Conservation (phyloP, 2,797 vertebrate genomes). For the Enteromius paludinosus region DNA sequence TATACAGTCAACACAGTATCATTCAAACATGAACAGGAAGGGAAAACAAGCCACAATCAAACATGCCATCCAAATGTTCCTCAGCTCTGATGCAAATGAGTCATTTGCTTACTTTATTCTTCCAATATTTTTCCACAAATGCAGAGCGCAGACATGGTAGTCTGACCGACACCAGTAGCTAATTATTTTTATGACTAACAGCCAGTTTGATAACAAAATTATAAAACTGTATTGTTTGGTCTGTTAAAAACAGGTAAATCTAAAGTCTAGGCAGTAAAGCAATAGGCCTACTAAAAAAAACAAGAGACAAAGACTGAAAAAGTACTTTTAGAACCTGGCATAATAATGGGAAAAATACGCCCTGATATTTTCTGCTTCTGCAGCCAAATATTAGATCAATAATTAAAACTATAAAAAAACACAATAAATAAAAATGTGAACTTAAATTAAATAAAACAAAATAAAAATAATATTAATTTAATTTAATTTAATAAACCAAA, state of each 20-base stretch:
- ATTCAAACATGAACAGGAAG: constrained; percentile 22
- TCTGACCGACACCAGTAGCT: not conserved
- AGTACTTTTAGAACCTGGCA: not conserved
- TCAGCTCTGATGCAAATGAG: constrained; percentile 42
- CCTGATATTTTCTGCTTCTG: not conserved
- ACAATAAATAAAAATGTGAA: not conserved
- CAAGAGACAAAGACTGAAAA: not conserved
- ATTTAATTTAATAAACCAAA: not conserved
- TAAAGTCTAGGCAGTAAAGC: not conserved
- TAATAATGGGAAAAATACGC: not conserved
- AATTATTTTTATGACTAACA: constrained; percentile 4
- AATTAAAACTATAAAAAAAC: not conserved
- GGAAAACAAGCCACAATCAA: constrained; percentile 34
- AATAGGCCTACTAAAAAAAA: not conserved
- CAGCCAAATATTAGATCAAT: not conserved
- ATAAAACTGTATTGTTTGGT: not conserved
- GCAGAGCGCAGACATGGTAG: too few relatives aligned
- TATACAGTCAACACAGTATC: constrained; percentile 10
- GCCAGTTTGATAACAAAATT: not conserved
- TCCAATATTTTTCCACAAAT: constrained; percentile 11
- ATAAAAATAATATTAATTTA: not conserved
- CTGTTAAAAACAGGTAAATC: not conserved
- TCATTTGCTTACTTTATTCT: constrained; percentile 31
- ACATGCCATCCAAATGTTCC: constrained; percentile 36
- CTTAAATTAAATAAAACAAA: not conserved